Conservation (phyloP, 2,888 invertebrate species). For the Drosophila emarginata region DNA sequence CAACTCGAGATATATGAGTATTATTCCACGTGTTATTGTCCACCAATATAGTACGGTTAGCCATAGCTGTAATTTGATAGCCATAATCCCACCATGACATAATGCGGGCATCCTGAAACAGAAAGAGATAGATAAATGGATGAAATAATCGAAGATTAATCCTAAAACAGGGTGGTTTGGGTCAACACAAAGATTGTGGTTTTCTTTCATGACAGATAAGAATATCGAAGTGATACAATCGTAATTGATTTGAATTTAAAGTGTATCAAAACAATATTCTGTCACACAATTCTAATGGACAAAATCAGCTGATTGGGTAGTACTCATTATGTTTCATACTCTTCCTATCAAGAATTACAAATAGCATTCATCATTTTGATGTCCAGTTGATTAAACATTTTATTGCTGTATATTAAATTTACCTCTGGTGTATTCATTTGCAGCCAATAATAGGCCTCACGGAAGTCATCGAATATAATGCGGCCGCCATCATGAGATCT, state of each 20-base stretch:
- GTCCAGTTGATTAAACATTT: background rate
- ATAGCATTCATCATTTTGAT: conserved; percentile 75
- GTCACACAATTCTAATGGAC: background rate
- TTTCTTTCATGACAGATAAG: background rate
- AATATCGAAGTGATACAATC: too few species aligned
- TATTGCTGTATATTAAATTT: conserved; percentile 44
- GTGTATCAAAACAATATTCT: too few species aligned
- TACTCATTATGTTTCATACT: conserved; percentile 82
- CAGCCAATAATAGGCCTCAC: conserved; percentile 99
- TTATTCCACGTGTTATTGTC: conserved; percentile 99
- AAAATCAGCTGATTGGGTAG: conserved; percentile 64
- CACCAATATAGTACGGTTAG: conserved; percentile 97
- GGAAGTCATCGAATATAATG: conserved; percentile 99
- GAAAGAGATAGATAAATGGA: background rate
- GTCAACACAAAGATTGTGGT: background rate
- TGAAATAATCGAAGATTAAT: too few species aligned
- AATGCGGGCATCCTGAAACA: conserved; percentile 91
- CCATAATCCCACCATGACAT: conserved; percentile 99
- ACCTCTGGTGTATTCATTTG: conserved; percentile 96
- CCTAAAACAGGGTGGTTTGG: background rate
- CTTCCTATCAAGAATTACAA: conserved; percentile 82
- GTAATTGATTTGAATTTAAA: too few species aligned
- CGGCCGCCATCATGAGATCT: conserved; percentile 93
- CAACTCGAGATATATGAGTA: conserved; percentile 98
- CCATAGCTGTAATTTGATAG: conserved; percentile 99